These are phyloP conservation scores for Phasia obesa DNA, from an alignment of 2,888 invertebrate genomes.

Conservation along the genomic window DNA sequence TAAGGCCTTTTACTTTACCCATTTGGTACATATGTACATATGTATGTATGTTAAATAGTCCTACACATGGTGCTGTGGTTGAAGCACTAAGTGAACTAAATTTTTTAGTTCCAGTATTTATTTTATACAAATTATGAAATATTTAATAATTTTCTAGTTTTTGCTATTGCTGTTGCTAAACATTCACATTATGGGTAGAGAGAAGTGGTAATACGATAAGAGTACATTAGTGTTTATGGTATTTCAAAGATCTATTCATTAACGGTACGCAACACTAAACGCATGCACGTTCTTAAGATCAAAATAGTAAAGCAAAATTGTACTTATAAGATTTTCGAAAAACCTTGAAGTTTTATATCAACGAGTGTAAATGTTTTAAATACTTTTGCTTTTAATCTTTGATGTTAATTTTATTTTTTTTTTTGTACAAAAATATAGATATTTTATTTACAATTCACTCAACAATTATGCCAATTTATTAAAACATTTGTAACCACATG, in stretches of 20 bases:
- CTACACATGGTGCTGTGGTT: slow-evolving; percentile 10
- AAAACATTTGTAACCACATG: not conserved
- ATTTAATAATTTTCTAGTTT: slow-evolving; percentile 8
- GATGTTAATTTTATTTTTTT: slow-evolving; percentile 9
- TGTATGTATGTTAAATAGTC: slow-evolving; percentile 45
- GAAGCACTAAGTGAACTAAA: slow-evolving; percentile 3
- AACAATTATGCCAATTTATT: not conserved
- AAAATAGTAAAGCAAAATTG: not conserved
- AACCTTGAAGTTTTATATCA: slow-evolving; percentile 32
- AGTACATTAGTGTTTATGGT: not conserved
- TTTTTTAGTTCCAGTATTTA: slow-evolving; percentile 30
- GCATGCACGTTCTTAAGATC: slow-evolving; percentile 34
- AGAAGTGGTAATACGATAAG: not conserved
- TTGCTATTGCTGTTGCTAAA: not conserved
- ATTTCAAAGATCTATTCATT: slow-evolving; percentile 12
- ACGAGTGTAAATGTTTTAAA: slow-evolving; percentile 6
- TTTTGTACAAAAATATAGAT: not conserved
- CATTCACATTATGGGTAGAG: not conserved
- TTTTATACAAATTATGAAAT: slow-evolving; percentile 41
- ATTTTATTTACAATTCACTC: slow-evolving; percentile 1
- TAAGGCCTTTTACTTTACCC: too few relatives aligned
- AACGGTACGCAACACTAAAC: slow-evolving; percentile 17
- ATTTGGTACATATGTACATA: too few relatives aligned
- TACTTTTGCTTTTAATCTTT: slow-evolving; percentile 8
- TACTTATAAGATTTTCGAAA: not conserved